Base-by-base conservation (phyloP, 1,140 invertebrate species). In the Holotrichia oblita region DNA sequence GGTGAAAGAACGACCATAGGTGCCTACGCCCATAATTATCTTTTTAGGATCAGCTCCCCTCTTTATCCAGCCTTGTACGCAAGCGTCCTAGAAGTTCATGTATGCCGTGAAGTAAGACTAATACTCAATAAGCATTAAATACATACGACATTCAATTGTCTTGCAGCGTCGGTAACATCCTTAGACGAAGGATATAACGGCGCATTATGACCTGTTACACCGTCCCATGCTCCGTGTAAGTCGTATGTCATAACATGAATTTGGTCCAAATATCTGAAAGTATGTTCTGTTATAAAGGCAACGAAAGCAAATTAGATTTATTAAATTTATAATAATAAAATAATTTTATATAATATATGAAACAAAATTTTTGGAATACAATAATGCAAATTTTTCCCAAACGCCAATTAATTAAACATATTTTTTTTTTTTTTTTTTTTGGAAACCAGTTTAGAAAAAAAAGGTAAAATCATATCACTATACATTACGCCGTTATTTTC, bases 191-290 rank as follows among this genome's bases (percentile, higher is more conserved):
- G 79, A 81, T 89, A 90, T 22, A 92, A 85, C 0, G 90, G 91
- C 34, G 90, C 88, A 81, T 91, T 90, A 42, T 88, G 85, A 3
- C 90, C 91, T 1, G 90, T 89, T 0, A 81, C 81, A 0, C 83
- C 84, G 80, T 93, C 92, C 91, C 91, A 93, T 6, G 88, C 82
- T 7, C 91, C 92, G 82, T 93, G 91, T 80, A 90, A 91, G 84
- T 93, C 92, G 83, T 93, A 93, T 14, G 89, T 87, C 91, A 93
- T 93, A 3, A 93, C 80, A 82, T 93, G 93, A 14, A 94, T 88
- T 79, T 90, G 91, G 82, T 94, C 91, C 24, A 93, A 84, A 76
- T 87, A 83, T 44, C 81, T 82, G 27, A 89, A 88, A 80, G 89
- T 88, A 40, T 87, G 84, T n/a, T 1, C 27, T 34, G 1, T 34